Base-by-base conservation (phyloP, 2,113 vertebrate species). In the Gorilla gorilla region DNA sequence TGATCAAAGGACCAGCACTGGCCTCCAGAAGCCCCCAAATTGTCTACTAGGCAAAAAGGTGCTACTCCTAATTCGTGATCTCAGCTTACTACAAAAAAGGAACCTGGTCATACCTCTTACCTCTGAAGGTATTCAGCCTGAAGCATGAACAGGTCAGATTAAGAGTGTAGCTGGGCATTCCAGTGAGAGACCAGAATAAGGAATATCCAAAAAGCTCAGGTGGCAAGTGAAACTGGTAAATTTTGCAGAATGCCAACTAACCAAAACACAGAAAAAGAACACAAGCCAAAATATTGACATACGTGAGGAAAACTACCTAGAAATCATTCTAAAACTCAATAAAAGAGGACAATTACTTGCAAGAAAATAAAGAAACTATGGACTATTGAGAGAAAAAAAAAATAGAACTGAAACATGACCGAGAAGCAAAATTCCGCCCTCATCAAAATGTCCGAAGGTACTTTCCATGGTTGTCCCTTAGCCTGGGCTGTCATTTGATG, bases 201-300 rank as follows among this genome's bases (percentile, higher is more conserved):
- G 68, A 94, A 25, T 32, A 78, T 35, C 79, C 76, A 45, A 32
- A 97, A 90, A 93, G 18, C 8, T 80, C 64, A 48, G 12, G 27
- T 68, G 38, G 75, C 89, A 94, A 70, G 72, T 82, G 40, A 94
- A 93, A 92, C 50, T 50, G 32, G 78, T 80, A 35, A 93, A 38
- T 66, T 91, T 52, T 80, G 27, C 38, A 95, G 81, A 90, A 89
- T 86, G 82, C 27, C 66, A 96, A 89, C 57, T 81, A 78, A 94
- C 52, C 72, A 90, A 92, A 70, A 96, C 73, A 72, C 75, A 89
- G 85, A 90, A 95, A 89, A 85, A 52, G 73, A 94, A 80, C 18
- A 35, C 12, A 73, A 66, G 20, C 57, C 91, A 87, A 96, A 94
- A 93, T 93, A 94, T 23, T 89, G 55, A 68, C 52, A 79, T 32